phyloP scores from a whole-genome alignment of 1,140 invertebrate species.

The Danaus plexippus region DNA sequence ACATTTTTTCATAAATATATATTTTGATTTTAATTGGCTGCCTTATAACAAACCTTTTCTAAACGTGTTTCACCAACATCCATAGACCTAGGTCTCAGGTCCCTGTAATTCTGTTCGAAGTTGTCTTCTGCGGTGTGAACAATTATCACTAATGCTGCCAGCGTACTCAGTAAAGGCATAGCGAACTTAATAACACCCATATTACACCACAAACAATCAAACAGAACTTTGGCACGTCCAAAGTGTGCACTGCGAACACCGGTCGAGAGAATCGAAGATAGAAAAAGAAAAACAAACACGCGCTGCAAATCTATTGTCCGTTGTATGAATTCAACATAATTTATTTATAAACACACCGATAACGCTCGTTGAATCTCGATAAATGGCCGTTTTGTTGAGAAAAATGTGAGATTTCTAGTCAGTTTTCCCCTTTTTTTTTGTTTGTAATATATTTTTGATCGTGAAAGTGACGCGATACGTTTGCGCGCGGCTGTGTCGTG shows the following conservation, averaged over 20 bases:
- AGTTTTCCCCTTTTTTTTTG: slow-evolving; percentile 52
- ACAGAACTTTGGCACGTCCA: slow-evolving; percentile 16
- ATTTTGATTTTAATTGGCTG: too few species aligned
- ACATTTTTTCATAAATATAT: too few species aligned
- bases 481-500: slow-evolving; percentile 38
- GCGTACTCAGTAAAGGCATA: slow-evolving; percentile 57
- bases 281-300: slow-evolving; percentile 33
- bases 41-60: too few species aligned
- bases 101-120: slow-evolving; percentile 33
- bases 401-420: slow-evolving; percentile 47
- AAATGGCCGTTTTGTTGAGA: slow-evolving; percentile 36
- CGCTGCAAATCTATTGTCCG: slow-evolving; percentile 19
- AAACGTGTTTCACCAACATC: slow-evolving; percentile 21
- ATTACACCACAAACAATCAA: slow-evolving; percentile 44
- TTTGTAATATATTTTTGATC: slow-evolving; percentile 40
- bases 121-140: slow-evolving; percentile 58
- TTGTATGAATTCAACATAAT: slow-evolving; percentile 44
- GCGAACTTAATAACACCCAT: slow-evolving; percentile 49
- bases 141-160: slow-evolving; percentile 62
- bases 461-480: slow-evolving; percentile 60
- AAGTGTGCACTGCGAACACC: slow-evolving; percentile 5
- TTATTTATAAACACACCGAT: slow-evolving; percentile 51
- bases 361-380: slow-evolving; percentile 24
- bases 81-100: slow-evolving; percentile 34
- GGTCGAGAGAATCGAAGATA: slow-evolving; percentile 22